phyloP scores from a whole-genome alignment of 2,888 invertebrate genomes.

The Biston betularia region DNA sequence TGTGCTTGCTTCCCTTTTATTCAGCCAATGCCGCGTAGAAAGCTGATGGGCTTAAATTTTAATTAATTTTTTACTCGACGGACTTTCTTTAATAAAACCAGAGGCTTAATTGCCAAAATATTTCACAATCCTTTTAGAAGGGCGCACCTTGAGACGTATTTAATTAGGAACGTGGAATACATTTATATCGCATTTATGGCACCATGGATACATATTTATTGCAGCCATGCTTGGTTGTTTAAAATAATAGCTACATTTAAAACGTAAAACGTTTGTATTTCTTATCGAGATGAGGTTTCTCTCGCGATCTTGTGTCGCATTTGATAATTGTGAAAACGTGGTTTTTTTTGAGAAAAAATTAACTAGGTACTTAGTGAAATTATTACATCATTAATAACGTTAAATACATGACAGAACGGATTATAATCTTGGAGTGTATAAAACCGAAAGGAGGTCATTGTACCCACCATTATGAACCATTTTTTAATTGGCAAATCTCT shows the following conservation, averaged over 20 bases:
- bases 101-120: conserved; percentile 77
- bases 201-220: conserved; percentile 28
- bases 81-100: conserved; percentile 74
- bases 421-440: too few species aligned
- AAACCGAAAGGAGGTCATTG: too few species aligned
- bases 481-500: too few species aligned
- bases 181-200: conserved; percentile 33
- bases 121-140: conserved; percentile 70
- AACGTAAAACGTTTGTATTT: too few species aligned
- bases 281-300: too few species aligned
- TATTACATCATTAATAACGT: too few species aligned
- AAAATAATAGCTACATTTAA: conserved; percentile 18
- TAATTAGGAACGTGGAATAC: conserved; percentile 51
- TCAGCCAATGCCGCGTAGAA: conserved; percentile 63
- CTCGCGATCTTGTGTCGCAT: too few species aligned
- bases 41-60: conserved; percentile 78
- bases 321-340: too few species aligned
- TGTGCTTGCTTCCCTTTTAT: conserved; percentile 70
- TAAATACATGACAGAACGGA: too few species aligned
- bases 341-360: too few species aligned
- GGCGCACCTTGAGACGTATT: conserved; percentile 65
- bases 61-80: conserved; percentile 83
- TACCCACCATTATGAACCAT: too few species aligned
- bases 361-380: too few species aligned
- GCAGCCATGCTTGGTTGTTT: conserved; percentile 44